Conservation (phyloP, 2,113 vertebrate genomes). For the Hippocampus comes region DNA sequence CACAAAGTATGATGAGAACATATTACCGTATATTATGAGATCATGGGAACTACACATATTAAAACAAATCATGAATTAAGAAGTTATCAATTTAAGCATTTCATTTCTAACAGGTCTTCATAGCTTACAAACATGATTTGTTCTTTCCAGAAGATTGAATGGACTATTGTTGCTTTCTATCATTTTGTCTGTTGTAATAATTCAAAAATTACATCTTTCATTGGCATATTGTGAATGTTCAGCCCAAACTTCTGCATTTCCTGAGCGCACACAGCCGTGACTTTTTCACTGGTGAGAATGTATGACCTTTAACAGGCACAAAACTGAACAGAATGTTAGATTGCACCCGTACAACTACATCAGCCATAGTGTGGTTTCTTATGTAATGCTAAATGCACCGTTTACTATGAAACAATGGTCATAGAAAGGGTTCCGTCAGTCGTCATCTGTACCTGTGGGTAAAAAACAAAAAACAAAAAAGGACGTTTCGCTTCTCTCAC, state of each 20-base stretch:
- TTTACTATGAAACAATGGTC: background rate
- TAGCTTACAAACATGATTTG: background rate
- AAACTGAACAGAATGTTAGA: background rate
- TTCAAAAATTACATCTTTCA: background rate
- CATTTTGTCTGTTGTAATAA: background rate
- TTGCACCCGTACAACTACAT: background rate
- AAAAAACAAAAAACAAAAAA: too few relatives aligned
- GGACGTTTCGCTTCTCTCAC: too few relatives aligned
- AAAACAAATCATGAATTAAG: background rate
- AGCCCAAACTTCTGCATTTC: slow-evolving; percentile 2
- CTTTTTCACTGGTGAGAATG: background rate
- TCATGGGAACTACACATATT: background rate
- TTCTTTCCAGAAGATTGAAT: background rate
- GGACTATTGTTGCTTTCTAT: background rate
- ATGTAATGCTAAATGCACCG: background rate
- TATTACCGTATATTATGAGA: background rate
- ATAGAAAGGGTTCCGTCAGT: too few relatives aligned
- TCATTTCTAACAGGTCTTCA: background rate
- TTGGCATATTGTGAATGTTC: background rate
- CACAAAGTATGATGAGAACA: background rate
- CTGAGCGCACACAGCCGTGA: background rate
- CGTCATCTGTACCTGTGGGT: too few relatives aligned
- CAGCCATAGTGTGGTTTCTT: background rate
- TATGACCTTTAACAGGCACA: background rate
- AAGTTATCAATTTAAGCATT: background rate